Percentiles rank a stretch among this genome's conserved stretches.
Conservation (phyloP, 2,888 invertebrate species). For the Chymomyza fuscimana region DNA sequence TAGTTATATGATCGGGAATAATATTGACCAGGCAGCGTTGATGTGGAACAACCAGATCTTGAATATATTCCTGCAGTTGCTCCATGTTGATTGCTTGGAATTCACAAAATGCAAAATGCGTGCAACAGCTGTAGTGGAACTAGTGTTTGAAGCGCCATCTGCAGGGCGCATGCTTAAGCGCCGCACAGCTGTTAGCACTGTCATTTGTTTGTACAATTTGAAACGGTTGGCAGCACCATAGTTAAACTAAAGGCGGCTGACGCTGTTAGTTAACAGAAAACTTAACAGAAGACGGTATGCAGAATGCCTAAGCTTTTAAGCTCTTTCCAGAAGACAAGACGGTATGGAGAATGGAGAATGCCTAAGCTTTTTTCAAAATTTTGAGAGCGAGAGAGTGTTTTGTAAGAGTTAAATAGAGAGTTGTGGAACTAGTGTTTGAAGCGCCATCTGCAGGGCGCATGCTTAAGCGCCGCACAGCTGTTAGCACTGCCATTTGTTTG, state of each 20-base stretch:
- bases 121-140: neutral
- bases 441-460: too few species aligned
- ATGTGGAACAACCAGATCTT: slow-evolving; percentile 68
- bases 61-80: slow-evolving; percentile 65
- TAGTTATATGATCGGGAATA: slow-evolving; percentile 76
- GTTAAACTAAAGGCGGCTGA: neutral
- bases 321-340: too few species aligned
- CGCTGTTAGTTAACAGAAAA: neutral
- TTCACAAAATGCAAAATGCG: neutral
- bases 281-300: too few species aligned
- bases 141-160: neutral
- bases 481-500: too few species aligned
- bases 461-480: slow-evolving; percentile 18
- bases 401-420: too few species aligned
- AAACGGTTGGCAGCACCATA: neutral
- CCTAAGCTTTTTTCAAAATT: too few species aligned
- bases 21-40: slow-evolving; percentile 67
- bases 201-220: neutral
- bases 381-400: too few species aligned
- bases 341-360: too few species aligned
- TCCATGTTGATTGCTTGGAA: slow-evolving; percentile 24
- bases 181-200: neutral
- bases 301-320: too few species aligned
- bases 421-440: too few species aligned
- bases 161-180: slow-evolving; percentile 8